A percentile compares a stretch with the other conserved stretches of the same genome.
Evolutionary conservation across 2,797 vertebrate species (phyloP).

Genomic region (Phrynocephalus forsythii): DNA sequence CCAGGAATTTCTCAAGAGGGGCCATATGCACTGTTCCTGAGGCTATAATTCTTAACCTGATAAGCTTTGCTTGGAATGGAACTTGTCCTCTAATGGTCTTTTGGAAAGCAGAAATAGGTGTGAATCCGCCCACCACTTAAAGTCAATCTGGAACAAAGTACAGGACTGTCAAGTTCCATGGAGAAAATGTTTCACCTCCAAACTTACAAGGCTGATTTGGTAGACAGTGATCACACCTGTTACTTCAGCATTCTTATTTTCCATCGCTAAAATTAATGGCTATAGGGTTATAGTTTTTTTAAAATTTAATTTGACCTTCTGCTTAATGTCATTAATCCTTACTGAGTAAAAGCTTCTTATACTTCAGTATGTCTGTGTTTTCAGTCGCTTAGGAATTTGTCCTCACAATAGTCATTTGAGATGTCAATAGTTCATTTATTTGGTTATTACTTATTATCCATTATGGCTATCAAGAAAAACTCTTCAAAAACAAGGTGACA

Average conservation of each 20-base stretch:
- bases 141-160: conserved; percentile 42
- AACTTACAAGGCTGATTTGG: conserved; percentile 33
- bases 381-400: not conserved
- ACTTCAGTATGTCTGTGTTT: not conserved
- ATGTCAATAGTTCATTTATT: not conserved
- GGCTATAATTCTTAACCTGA: conserved; percentile 46
- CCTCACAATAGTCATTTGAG: not conserved
- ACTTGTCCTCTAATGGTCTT: conserved; percentile 40
- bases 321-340: conserved; percentile 43
- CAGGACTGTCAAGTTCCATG: conserved; percentile 34
- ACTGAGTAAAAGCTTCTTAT: conserved; percentile 57
- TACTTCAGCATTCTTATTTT: not conserved
- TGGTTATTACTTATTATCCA: not conserved
- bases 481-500: not conserved
- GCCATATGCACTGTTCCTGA: not conserved
- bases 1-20: conserved; percentile 12
- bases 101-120: conserved; percentile 49
- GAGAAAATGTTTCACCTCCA: not conserved
- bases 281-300: conserved; percentile 21
- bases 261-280: not conserved
- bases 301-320: conserved; percentile 37
- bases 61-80: conserved; percentile 59
- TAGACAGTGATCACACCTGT: not conserved
- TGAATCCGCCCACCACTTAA: conserved; percentile 1
- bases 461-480: not conserved